Base-by-base conservation (phyloP, 2,888 invertebrate genomes). In the Polydrusus pterygomalis region DNA sequence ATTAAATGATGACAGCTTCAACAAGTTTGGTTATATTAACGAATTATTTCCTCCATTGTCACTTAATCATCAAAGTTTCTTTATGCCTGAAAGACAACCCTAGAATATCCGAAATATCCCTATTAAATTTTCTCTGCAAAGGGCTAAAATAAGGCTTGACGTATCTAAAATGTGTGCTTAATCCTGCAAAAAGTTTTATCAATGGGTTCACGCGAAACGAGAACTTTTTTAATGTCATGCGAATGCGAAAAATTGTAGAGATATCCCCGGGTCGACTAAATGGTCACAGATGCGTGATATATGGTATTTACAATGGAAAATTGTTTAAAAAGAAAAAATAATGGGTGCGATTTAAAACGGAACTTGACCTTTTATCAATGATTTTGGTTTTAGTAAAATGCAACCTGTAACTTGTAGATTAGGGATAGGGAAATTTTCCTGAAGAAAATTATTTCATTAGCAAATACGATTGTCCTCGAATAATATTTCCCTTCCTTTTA, bases 201-300 rank as follows among this genome's bases (percentile, higher is more conserved):
- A 69, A 58, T 69, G 69, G 60, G 17, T 38, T 54, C 40, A 25
- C 56, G 54, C 47, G 40, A 60, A 10, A 56, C 60, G 69, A 45
- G 45, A 69, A 56, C 45, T 69, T 69, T 69, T 69, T 69, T 60
- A 30, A 58, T 69, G 38, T 40, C 68, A 58, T 60, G 58, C 60
- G 54, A 38, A 58, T 30, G 47, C 45, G 47, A 60, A 69, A 60
- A 60, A 30, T 69, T 69, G 69, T 69, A 69, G 45, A 58, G 69
- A 69, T 69, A 69, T 60, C 58, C 20, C 40, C 18, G 47, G 43
- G 20, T n/a, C 60, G 43, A 60, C 58, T 68, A 69, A 58, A 47
- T 69, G 69, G 69, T 43, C 58, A 60, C 69, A 69, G 69, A 69
- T 69, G 69, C 58, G 69, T 69, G 69, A 69, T 58, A 60, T 34